A percentile compares a stretch with the other conserved stretches of the same genome.
phyloP scores from a whole-genome alignment of 2,113 vertebrate species.

The Leptodactylus fuscus region DNA sequence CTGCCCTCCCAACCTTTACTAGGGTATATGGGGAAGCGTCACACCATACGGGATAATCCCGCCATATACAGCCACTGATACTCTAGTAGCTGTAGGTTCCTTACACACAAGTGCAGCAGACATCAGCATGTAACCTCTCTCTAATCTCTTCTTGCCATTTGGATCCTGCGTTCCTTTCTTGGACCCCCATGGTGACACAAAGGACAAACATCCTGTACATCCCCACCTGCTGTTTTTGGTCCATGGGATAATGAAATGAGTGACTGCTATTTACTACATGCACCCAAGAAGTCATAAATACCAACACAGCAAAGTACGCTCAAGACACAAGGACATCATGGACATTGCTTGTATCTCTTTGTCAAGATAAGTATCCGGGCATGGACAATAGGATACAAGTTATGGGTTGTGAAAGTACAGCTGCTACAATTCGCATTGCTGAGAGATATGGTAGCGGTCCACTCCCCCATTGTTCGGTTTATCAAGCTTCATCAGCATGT shows the following conservation, averaged over 20 bases:
- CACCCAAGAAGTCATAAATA: background rate
- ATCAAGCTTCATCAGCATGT: too few relatives aligned
- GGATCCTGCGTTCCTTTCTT: background rate
- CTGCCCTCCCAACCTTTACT: too few relatives aligned
- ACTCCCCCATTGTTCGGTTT: background rate
- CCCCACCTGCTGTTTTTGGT: slow-evolving; percentile 28
- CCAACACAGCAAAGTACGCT: background rate
- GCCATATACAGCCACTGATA: too few relatives aligned
- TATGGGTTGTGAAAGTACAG: background rate
- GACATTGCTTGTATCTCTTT: background rate
- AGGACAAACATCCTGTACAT: background rate
- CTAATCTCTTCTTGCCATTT: background rate
- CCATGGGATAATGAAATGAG: background rate
- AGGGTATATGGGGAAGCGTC: too few relatives aligned
- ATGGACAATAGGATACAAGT: background rate
- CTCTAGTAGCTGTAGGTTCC: too few relatives aligned
- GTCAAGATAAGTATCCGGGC: background rate
- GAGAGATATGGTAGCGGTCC: background rate
- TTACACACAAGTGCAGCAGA: too few relatives aligned
- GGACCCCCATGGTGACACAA: slow-evolving; percentile 1
- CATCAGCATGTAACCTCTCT: too few relatives aligned
- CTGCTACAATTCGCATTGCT: background rate
- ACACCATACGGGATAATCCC: too few relatives aligned
- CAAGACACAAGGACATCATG: background rate
- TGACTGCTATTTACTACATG: background rate